Evolutionary conservation across 1,140 invertebrate genomes (phyloP).

Genomic region (Pseudomyrmex cubaensis): DNA sequence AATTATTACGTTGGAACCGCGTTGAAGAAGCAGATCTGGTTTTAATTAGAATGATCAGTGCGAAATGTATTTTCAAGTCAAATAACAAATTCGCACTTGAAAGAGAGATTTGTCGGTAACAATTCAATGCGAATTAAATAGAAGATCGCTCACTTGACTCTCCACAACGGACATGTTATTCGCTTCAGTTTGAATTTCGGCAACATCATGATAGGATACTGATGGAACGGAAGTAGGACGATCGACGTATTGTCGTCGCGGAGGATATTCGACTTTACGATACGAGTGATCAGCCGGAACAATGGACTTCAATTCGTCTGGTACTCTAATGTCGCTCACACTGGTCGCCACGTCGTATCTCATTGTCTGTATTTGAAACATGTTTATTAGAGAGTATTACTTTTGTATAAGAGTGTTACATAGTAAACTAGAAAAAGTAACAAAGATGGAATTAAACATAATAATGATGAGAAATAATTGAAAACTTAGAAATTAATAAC

Average conservation of each 20-base stretch:
- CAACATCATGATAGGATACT: conserved; percentile 49
- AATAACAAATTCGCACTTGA: too few species aligned
- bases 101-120: too few species aligned
- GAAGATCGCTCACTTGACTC: conserved; percentile 65
- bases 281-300: conserved; percentile 61
- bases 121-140: neutral
- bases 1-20: too few species aligned
- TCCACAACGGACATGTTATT: conserved; percentile 44
- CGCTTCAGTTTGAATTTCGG: conserved; percentile 76
- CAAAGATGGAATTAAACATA: neutral
- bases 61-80: too few species aligned
- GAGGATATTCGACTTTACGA: conserved; percentile 70
- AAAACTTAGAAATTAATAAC: neutral
- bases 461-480: too few species aligned
- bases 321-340: conserved; percentile 70
- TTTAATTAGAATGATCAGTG: too few species aligned
- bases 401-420: neutral
- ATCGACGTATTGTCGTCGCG: conserved; percentile 77
- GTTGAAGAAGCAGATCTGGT: too few species aligned
- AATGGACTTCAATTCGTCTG: conserved; percentile 22
- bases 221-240: conserved; percentile 70
- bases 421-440: too few species aligned
- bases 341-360: conserved; percentile 76
- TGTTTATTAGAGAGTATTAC: too few species aligned
- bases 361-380: conserved; percentile 36